Conservation (phyloP, 2,888 invertebrate species). For the Acrocyrtus sp. region DNA sequence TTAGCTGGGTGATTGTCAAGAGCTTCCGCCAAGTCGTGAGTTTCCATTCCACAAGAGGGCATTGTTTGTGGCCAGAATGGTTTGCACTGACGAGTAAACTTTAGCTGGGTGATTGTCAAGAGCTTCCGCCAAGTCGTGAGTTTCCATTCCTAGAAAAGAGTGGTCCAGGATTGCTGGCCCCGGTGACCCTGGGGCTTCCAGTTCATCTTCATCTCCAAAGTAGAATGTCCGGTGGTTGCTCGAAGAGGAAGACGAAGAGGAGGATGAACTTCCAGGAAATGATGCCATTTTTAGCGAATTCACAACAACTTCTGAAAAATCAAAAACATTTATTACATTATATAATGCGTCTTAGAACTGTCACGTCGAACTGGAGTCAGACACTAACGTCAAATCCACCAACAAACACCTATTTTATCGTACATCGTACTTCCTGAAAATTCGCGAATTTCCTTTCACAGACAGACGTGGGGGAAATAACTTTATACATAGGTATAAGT, state of each 20-base stretch:
- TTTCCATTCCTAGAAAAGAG: constrained; percentile 62
- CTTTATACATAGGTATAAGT: no score
- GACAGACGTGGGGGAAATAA: no score
- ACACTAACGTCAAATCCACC: no score
- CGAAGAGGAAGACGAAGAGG: constrained; percentile 10
- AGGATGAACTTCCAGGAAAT: constrained; percentile 30
- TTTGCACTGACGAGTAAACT: constrained; percentile 61
- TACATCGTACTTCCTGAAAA: no score
- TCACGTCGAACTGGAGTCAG: no score
- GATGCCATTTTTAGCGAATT: constrained; percentile 26
- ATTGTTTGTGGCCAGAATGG: constrained; percentile 66
- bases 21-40: constrained; percentile 58
- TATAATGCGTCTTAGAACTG: no score
- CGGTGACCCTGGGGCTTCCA: constrained; percentile 40
- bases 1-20: constrained; percentile 58
- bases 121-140: constrained; percentile 58
- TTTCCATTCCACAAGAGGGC: no score
- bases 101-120: constrained; percentile 58
- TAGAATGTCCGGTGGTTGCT: neutral
- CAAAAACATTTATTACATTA: no score
- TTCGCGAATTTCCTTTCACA: no score
- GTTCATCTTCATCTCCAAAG: constrained; percentile 23
- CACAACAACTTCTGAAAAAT: neutral
- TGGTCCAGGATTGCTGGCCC: constrained; percentile 64
- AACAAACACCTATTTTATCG: no score